Conservation (phyloP, 2,888 invertebrate species). For the Eumacrocentrus americanus region DNA sequence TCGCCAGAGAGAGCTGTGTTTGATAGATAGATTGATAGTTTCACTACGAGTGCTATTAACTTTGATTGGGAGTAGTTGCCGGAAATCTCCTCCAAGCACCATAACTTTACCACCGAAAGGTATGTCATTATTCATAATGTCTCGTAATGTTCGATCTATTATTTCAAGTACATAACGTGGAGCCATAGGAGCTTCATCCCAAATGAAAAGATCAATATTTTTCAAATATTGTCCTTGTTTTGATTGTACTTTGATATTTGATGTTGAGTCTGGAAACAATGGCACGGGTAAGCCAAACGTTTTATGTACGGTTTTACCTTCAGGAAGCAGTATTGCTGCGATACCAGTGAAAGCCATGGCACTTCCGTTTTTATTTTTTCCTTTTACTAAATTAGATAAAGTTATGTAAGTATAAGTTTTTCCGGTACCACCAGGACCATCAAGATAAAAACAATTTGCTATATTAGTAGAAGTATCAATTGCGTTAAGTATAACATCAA, state of each 20-base stretch:
- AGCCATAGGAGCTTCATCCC: conserved; percentile 11
- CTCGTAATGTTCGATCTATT: background rate
- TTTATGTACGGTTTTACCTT: background rate
- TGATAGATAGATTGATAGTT: background rate
- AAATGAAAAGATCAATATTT: background rate
- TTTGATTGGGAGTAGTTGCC: background rate
- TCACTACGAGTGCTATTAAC: background rate
- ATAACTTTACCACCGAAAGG: background rate
- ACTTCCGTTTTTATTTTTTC: background rate
- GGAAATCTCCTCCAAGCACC: background rate
- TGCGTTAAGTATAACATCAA: conserved; percentile 44
- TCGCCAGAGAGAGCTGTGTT: background rate
- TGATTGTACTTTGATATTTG: background rate
- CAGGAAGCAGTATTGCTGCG: background rate
- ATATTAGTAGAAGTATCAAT: background rate
- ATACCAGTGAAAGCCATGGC: background rate
- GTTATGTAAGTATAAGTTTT: background rate
- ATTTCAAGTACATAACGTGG: background rate
- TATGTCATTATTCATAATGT: background rate
- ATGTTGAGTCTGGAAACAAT: background rate
- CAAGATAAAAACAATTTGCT: background rate
- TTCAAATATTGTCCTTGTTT: background rate
- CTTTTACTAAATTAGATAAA: background rate
- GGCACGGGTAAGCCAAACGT: background rate
- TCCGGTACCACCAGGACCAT: background rate